Conservation (phyloP, 2,888 invertebrate genomes). For the Epirrhoe tristata region DNA sequence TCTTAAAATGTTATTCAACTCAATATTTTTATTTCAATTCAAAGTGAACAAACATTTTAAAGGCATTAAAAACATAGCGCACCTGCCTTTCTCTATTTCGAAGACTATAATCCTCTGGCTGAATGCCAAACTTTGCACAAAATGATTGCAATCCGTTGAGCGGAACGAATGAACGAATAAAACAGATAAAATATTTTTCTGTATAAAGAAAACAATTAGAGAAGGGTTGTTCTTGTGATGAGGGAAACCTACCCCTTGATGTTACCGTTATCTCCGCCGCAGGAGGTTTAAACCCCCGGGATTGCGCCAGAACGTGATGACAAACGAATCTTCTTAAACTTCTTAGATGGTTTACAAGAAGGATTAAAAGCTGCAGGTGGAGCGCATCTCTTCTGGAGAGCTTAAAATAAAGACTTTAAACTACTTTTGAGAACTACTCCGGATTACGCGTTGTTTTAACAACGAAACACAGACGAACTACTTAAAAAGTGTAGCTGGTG, state of each 20-base stretch:
- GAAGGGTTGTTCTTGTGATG: slow-evolving; percentile 41
- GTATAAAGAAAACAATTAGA: slow-evolving; percentile 37
- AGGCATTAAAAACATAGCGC: slow-evolving; percentile 32
- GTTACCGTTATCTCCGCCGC: slow-evolving; percentile 32
- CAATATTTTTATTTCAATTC: background rate
- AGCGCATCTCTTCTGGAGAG: background rate
- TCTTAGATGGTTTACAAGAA: slow-evolving; percentile 24
- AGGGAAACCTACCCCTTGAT: slow-evolving; percentile 31
- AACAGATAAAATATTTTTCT: slow-evolving; percentile 32
- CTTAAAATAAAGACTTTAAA: slow-evolving; percentile 1
- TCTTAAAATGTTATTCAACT: too few relatives aligned
- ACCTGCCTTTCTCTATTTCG: slow-evolving; percentile 41
- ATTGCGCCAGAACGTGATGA: slow-evolving; percentile 27
- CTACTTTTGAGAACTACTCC: background rate
- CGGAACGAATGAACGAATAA: slow-evolving; percentile 31
- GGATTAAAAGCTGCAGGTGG: slow-evolving; percentile 17
- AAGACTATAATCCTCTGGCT: slow-evolving; percentile 40
- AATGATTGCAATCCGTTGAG: slow-evolving; percentile 35
- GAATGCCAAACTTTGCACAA: slow-evolving; percentile 39
- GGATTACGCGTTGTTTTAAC: background rate
- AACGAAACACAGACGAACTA: background rate
- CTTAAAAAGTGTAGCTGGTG: too few relatives aligned
- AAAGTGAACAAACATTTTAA: slow-evolving; percentile 20
- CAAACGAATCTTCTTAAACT: slow-evolving; percentile 31
- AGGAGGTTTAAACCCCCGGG: slow-evolving; percentile 22